Evolutionary conservation across 2,888 invertebrate genomes (phyloP).

Genomic region (Sarcophaga caerulescens): DNA sequence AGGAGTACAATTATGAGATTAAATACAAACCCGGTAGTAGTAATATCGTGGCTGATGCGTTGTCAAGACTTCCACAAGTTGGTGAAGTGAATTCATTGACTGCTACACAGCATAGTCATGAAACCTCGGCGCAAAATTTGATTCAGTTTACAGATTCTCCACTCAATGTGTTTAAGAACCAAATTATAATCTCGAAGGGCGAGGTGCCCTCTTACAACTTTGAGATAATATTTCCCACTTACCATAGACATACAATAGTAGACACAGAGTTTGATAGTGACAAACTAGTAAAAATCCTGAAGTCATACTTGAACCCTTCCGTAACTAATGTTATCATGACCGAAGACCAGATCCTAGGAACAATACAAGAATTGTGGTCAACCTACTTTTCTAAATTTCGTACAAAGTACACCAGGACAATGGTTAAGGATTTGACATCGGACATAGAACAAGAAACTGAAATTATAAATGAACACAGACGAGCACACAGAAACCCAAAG

Average conservation of each 20-base stretch:
- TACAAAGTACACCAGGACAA: slow-evolving; percentile 35
- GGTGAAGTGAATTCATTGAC: background rate
- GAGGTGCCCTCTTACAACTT: slow-evolving; percentile 4
- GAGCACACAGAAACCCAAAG: slow-evolving; percentile 47
- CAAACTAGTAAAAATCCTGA: slow-evolving; percentile 7
- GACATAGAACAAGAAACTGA: slow-evolving; percentile 31
- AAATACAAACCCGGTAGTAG: background rate
- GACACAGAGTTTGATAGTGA: slow-evolving; percentile 3
- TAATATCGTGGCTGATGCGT: slow-evolving; percentile 37
- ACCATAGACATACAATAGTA: slow-evolving; percentile 13
- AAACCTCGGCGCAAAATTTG: background rate
- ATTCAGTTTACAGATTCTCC: background rate
- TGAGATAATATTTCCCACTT: slow-evolving; percentile 1
- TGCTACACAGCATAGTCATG: background rate
- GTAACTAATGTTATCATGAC: slow-evolving; percentile 33
- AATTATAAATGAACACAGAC: slow-evolving; percentile 20
- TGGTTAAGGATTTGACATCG: slow-evolving; percentile 32
- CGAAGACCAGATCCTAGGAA: background rate
- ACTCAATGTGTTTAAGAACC: slow-evolving; percentile 42
- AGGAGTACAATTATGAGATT: too few species aligned
- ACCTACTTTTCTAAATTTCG: slow-evolving; percentile 52
- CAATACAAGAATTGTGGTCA: slow-evolving; percentile 39
- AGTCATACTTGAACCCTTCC: slow-evolving; percentile 32
- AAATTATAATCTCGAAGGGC: background rate
- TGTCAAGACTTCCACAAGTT: slow-evolving; percentile 2